Base-by-base conservation (phyloP, 2,113 vertebrate species). In the Pterocles orientalis region DNA sequence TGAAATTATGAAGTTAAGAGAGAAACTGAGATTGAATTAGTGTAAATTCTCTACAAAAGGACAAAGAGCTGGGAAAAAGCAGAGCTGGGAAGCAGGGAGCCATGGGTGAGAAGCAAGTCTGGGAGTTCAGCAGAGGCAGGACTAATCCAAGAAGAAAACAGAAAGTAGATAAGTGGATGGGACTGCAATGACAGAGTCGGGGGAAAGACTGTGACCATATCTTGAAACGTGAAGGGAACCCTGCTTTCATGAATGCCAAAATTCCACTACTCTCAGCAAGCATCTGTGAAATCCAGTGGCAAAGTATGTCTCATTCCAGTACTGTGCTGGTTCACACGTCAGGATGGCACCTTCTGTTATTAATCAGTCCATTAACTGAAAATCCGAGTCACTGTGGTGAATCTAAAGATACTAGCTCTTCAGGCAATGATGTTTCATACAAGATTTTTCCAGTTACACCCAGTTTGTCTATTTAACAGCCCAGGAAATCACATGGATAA, bases 401-500 rank as follows among this genome's bases (percentile, higher is more conserved):
- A 15, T 14, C 17, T 80, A 36, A 66, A 73, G 50, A 24, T 16
- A n/a, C 4, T 13, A 73, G 41, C 18, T 76, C 66, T 82, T 71
- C 54, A 62, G 51, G 11, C 33, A 65, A 10, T 1, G 1, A 6
- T 16, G 7, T 18, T 51, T 78, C 64, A 39, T 15, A 8, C 8
- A 31, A n/a, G 43, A 18, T 33, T 71, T 84, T 78, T 57, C 47
- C 65, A 75, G n/a, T 12, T 1, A 0, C 57, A 90, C 20, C 3
- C 50, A 53, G 33, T 69, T 76, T 92, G 28, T 25, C 39, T 48
- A 24, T 51, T 64, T 61, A 76, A 82, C 56, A 75, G 45, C 39
- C 24, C 28, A 91, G 73, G 31, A 89, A 85, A 88, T 71, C 75
- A 72, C 45, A 86, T 3, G 62, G 78, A 79, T 76, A 87, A 82